Evolutionary conservation across 1,140 invertebrate species (phyloP).

Genomic region (Metopolophium dirhodum): DNA sequence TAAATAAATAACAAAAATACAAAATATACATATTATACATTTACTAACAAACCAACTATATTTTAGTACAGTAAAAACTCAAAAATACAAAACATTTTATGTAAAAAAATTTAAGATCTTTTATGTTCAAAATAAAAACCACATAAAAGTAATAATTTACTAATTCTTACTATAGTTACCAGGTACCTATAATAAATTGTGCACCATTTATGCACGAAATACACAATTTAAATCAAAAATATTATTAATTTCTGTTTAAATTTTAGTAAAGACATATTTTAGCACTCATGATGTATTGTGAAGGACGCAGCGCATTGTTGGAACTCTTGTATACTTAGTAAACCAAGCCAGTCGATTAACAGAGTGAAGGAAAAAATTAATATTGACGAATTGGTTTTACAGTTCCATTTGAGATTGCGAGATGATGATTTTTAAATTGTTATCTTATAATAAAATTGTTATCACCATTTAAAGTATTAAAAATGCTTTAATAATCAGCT

Average conservation of each 20-base stretch:
- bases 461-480: not conserved
- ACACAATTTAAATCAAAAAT: not conserved
- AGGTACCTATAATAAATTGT: not conserved
- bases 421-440: not conserved
- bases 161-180: not conserved
- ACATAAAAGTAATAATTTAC: not conserved
- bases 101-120: not conserved
- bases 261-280: not conserved
- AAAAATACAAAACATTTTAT: constrained; percentile 6
- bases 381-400: not conserved
- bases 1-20: constrained; percentile 62
- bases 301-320: not conserved
- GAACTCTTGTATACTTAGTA: not conserved
- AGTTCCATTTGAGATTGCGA: not conserved
- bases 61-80: not conserved
- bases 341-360: not conserved
- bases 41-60: not conserved
- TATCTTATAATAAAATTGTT: not conserved
- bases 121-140: not conserved
- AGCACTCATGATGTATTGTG: not conserved
- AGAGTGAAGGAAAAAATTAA: not conserved
- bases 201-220: not conserved
- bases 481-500: too few relatives aligned
- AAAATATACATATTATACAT: not conserved
- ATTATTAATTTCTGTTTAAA: not conserved